A percentile compares a stretch with the other conserved stretches of the same genome.
Conservation (phyloP, 2,888 invertebrate species). For the Drosophila engyochracea region DNA sequence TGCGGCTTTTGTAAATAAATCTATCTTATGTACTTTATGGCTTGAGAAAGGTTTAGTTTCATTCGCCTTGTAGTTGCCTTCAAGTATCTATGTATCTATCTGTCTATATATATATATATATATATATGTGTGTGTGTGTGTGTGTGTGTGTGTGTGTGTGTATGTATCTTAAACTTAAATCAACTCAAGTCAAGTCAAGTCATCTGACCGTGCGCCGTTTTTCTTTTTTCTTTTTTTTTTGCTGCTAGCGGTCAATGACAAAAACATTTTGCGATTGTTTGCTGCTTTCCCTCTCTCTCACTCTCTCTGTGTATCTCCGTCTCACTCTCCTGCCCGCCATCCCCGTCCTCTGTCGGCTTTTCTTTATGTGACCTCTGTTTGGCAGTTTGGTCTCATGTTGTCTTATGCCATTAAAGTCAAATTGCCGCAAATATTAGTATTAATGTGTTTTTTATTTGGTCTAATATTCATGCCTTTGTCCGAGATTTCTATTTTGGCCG, state of each 20-base stretch:
- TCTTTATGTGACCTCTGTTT: slow-evolving; percentile 51
- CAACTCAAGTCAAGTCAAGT: slow-evolving; percentile 59
- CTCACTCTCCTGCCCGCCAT: neutral
- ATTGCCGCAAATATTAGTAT: slow-evolving; percentile 79
- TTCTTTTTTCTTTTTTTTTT: slow-evolving; percentile 33
- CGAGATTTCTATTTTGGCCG: slow-evolving; percentile 9
- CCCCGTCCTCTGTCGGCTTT: neutral
- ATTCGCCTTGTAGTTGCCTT: slow-evolving; percentile 52
- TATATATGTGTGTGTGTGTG: neutral
- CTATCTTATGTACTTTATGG: slow-evolving; percentile 73
- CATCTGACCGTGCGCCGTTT: slow-evolving; percentile 76
- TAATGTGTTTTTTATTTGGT: slow-evolving; percentile 76
- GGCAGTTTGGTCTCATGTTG: slow-evolving; percentile 45
- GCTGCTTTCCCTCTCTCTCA: neutral
- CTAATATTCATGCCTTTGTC: slow-evolving; percentile 42
- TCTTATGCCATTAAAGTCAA: slow-evolving; percentile 75
- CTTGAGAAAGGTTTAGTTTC: slow-evolving; percentile 76
- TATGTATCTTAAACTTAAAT: slow-evolving; percentile 47
- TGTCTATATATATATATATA: neutral
- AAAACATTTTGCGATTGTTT: slow-evolving; percentile 63
- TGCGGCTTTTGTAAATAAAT: slow-evolving; percentile 75
- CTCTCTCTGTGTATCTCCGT: too few relatives aligned
- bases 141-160: neutral
- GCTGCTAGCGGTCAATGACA: slow-evolving; percentile 76
- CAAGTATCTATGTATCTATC: slow-evolving; percentile 20